These are phyloP conservation scores for Rhodophaea formosa DNA, from an alignment of 2,888 invertebrate species.

Conservation along the genomic window DNA sequence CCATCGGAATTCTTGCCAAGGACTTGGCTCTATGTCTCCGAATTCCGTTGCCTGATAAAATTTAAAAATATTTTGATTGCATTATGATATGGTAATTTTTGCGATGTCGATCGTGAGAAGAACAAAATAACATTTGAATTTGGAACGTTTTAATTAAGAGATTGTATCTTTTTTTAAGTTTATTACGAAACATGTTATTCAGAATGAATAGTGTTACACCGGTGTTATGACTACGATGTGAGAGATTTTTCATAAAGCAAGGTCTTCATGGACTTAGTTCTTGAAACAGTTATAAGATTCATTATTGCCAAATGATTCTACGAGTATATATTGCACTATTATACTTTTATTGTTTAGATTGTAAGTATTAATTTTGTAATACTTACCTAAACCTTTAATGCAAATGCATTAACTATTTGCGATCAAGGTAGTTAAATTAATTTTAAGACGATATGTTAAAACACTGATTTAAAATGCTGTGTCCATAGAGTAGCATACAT, in stretches of 20 bases:
- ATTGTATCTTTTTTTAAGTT: not conserved
- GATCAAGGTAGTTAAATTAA: no score
- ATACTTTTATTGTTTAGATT: no score
- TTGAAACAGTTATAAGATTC: not conserved
- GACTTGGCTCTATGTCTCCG: constrained; percentile 31
- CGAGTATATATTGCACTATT: no score
- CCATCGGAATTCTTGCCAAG: constrained; percentile 36
- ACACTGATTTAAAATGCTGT: no score
- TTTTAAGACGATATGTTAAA: no score
- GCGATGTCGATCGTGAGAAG: constrained; percentile 11
- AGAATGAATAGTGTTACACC: not conserved
- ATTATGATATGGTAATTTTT: constrained; percentile 8
- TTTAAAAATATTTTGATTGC: constrained; percentile 5
- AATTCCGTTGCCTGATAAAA: constrained; percentile 14
- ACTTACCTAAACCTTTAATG: no score
- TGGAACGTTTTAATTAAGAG: constrained; percentile 5
- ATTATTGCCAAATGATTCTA: no score
- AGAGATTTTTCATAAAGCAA: not conserved
- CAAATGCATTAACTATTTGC: no score
- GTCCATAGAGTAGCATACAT: no score
- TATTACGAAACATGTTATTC: not conserved
- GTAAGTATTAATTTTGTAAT: no score
- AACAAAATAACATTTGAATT: constrained; percentile 7
- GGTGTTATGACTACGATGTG: not conserved
- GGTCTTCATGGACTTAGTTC: not conserved